Evolutionary conservation across 2,888 invertebrate genomes (phyloP), one percentile per base, ranked within the genome.

Genomic region (Zootermopsis nevadensis): DNA sequence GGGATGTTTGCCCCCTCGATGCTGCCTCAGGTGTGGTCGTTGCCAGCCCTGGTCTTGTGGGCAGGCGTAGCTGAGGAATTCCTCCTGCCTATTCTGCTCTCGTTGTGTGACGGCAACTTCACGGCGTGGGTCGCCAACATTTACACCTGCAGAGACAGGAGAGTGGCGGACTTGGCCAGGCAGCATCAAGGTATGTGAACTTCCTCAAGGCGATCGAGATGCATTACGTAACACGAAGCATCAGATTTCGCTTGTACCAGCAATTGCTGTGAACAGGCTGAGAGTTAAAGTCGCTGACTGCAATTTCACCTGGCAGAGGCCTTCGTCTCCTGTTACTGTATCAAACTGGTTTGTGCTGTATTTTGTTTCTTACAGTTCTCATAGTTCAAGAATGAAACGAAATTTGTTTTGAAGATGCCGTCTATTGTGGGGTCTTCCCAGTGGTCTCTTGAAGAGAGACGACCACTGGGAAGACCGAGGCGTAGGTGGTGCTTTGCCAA

Each of bases 101-200:
- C 92, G 19, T 88, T 92, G 81, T 91, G 92, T 60, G 93, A 93
- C 88, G 90, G 91, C 82, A 89, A 92, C 87, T 92, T 93, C 86
- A 91, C 91, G 82, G 89, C 89, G 67, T 92, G 92, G 90, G 91
- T 92, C 12, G 90, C 91, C 33, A 90, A 90, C 81, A 91, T 91
- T 12, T 92, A 92, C 87, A 90, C 88, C 15, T 79, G 66, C 79
- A 88, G 89, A 27, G 81, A 81, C 38, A 80, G 80, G n/a, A 76
- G 80, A 15, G 67, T 69, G n/a, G 77, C 77, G 3, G 82, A 82
- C 4, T 67, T 84, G 60, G 81, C 84, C 31, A 76, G 81, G 48
- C 84, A 84, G 38, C 77, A 82, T 27, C 84, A 84, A 83, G 84
- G 84, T 84, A 84, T 53, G 27, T 67, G 67, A 33, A 33, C 69